phyloP scores from a whole-genome alignment of 2,888 invertebrate species.

The Siphonodentalium dalli region DNA sequence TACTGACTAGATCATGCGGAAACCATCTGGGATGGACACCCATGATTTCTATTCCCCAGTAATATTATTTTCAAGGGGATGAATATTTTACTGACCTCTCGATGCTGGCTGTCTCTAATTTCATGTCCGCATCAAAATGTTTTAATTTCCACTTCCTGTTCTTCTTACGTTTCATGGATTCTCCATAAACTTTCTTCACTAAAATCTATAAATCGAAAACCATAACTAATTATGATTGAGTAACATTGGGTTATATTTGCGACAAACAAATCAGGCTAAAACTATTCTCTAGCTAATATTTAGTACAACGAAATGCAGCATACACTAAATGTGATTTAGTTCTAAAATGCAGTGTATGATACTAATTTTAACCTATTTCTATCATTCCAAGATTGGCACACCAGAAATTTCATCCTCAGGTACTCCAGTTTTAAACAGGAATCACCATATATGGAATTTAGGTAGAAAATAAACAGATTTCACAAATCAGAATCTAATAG shows the following conservation, averaged over 20 bases:
- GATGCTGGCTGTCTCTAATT: constrained; percentile 63
- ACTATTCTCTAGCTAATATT: neutral
- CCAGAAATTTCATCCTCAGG: no score
- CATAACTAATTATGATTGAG: neutral
- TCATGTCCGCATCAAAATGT: constrained; percentile 73
- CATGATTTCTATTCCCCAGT: neutral
- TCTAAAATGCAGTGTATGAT: no score
- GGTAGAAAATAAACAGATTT: no score
- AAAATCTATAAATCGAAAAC: constrained; percentile 68
- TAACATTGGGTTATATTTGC: neutral
- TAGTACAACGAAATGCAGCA: neutral
- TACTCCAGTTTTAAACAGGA: no score
- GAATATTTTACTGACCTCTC: constrained; percentile 51
- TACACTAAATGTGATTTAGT: neutral
- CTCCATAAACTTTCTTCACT: constrained; percentile 89
- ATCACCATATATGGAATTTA: no score
- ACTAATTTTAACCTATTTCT: no score
- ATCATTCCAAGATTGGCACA: no score
- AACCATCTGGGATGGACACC: no score
- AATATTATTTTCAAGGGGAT: neutral
- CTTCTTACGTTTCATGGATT: constrained; percentile 74
- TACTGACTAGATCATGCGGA: no score
- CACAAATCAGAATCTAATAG: no score
- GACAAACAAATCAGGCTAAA: neutral
- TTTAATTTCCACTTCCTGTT: constrained; percentile 88